Percentiles rank a stretch among this genome's conserved stretches.
These are phyloP conservation scores for Heliconius ismenius DNA, from an alignment of 2,888 invertebrate genomes.

Conservation along the genomic window DNA sequence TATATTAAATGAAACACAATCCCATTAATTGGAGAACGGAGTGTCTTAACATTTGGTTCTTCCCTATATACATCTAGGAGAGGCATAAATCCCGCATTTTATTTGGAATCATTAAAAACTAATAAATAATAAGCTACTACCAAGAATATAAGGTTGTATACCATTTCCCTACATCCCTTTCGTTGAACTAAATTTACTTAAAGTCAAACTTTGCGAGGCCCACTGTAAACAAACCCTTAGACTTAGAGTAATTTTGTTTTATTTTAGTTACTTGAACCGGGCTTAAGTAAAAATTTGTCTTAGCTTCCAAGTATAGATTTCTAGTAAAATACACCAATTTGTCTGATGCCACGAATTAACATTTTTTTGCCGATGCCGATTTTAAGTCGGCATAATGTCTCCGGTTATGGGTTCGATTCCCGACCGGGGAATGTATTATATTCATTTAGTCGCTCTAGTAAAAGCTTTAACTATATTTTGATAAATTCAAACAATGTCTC, in stretches of 20 bases:
- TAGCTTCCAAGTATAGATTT: constrained; percentile 43
- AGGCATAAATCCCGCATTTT: too few relatives aligned
- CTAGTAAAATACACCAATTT: constrained; percentile 45
- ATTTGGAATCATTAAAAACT: too few relatives aligned
- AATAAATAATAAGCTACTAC: background rate
- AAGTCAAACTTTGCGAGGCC: constrained; percentile 13
- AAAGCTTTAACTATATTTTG: too few relatives aligned
- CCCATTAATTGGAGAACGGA: background rate
- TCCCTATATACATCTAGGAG: too few relatives aligned
- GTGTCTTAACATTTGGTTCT: background rate
- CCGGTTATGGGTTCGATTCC: background rate
- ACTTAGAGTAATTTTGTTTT: constrained; percentile 46
- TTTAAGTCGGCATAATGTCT: too few relatives aligned
- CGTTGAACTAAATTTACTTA: background rate
- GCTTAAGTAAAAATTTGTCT: constrained; percentile 41
- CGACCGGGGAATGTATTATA: background rate
- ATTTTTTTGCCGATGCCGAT: too few relatives aligned
- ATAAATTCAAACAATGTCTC: too few relatives aligned
- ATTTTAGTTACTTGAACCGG: constrained; percentile 58
- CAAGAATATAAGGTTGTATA: background rate
- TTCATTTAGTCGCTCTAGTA: too few relatives aligned
- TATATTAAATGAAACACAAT: too few relatives aligned
- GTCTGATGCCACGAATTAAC: constrained; percentile 38
- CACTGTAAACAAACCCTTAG: constrained; percentile 19
- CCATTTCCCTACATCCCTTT: background rate